A percentile compares a stretch with the other conserved stretches of the same genome.
Evolutionary conservation across 2,888 invertebrate genomes (phyloP).

Genomic region (Hoplodrina blanda): DNA sequence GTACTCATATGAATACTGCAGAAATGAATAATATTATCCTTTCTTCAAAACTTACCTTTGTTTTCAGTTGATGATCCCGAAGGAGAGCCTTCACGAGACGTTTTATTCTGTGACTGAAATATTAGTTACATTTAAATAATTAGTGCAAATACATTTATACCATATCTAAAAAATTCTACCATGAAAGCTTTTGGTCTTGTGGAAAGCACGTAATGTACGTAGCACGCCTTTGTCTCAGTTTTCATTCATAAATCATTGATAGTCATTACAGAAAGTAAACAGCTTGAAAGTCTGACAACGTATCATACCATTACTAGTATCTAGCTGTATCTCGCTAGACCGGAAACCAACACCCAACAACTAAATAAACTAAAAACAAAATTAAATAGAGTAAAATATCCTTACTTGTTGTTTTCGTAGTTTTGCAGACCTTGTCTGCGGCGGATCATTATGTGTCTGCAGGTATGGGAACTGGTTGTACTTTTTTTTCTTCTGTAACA

Average conservation of each 20-base stretch:
- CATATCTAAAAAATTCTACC: background rate
- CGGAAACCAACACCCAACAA: no score
- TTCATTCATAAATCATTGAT: no score
- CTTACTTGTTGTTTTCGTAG: slow-evolving; percentile 90
- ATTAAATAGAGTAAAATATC: background rate
- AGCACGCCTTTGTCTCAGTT: no score
- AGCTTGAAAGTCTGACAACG: no score
- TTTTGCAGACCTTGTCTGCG: slow-evolving; percentile 90
- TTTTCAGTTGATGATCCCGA: slow-evolving; percentile 85
- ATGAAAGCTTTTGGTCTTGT: no score
- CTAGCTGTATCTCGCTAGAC: no score
- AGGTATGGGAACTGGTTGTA: slow-evolving; percentile 86
- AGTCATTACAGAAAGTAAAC: no score
- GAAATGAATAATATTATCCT: background rate
- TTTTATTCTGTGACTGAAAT: slow-evolving; percentile 79
- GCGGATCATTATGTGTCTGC: slow-evolving; percentile 85
- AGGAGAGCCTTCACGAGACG: slow-evolving; percentile 86
- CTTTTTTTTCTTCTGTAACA: slow-evolving; percentile 87
- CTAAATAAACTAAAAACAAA: no score
- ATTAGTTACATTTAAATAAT: slow-evolving; percentile 3
- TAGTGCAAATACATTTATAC: background rate
- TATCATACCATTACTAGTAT: no score
- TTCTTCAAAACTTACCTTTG: slow-evolving; percentile 72
- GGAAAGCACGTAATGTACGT: no score
- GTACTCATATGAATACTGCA: no score